Percentiles rank a stretch among this genome's conserved stretches.
phyloP scores from a whole-genome alignment of 2,113 vertebrate genomes.

The Pachyramphus minor region DNA sequence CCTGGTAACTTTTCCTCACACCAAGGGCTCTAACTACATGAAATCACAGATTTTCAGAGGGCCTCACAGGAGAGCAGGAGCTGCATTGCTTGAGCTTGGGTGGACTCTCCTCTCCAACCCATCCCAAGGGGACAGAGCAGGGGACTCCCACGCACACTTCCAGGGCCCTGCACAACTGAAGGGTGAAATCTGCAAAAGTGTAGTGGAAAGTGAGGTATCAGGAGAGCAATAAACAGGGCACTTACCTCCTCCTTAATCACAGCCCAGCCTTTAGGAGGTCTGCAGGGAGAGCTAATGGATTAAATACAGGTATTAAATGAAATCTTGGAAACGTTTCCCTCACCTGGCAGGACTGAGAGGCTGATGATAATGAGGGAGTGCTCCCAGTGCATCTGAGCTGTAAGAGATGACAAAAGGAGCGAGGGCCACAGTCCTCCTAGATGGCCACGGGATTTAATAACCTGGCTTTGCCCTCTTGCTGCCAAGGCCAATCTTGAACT shows the following conservation, averaged over 20 bases:
- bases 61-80: not conserved
- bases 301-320: conserved; percentile 55
- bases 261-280: not conserved
- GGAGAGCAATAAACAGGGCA: conserved; percentile 37
- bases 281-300: conserved; percentile 48
- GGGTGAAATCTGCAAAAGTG: not conserved
- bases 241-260: conserved; percentile 33
- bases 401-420: not conserved
- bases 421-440: not conserved
- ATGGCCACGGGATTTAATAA: not conserved
- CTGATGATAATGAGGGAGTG: not conserved
- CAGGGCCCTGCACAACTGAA: not conserved
- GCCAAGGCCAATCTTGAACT: not conserved
- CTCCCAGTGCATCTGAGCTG: not conserved
- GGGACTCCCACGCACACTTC: not conserved
- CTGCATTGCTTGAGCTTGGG: not conserved
- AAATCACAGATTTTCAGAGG: not conserved
- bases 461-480: not conserved
- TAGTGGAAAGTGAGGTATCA: not conserved
- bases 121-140: not conserved
- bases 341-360: conserved; percentile 5
- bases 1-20: not conserved
- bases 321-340: conserved; percentile 31
- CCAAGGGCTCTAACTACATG: not conserved
- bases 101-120: not conserved